Conservation (phyloP, 2,113 vertebrate species). For the Zapus hudsonius region DNA sequence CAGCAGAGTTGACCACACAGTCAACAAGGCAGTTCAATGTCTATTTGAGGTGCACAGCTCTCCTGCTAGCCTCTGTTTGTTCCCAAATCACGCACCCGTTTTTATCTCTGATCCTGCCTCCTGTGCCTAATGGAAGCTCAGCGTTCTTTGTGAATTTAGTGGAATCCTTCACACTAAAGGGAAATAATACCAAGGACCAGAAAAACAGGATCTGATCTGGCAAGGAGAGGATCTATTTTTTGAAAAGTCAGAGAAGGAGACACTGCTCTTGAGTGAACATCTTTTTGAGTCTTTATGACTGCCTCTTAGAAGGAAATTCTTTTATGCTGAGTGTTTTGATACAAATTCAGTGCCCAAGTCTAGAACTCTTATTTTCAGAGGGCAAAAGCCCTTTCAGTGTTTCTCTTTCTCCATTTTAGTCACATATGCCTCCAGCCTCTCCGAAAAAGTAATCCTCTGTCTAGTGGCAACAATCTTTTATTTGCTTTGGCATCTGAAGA, state of each 20-base stretch:
- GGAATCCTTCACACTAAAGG: background rate
- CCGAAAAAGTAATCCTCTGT: constrained; percentile 14
- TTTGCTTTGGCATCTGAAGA: constrained; percentile 19
- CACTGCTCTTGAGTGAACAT: constrained; percentile 56
- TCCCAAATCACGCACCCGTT: background rate
- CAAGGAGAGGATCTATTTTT: constrained; percentile 64
- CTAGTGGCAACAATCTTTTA: background rate
- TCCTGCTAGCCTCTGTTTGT: background rate
- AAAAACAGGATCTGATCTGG: constrained; percentile 19
- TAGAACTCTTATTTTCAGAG: constrained; percentile 57
- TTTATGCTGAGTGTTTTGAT: constrained; percentile 66
- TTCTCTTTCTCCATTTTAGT: constrained; percentile 25
- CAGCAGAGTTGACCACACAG: background rate
- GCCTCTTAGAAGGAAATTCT: constrained; percentile 56
- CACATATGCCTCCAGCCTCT: background rate
- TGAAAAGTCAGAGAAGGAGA: constrained; percentile 53
- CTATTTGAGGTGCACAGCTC: background rate
- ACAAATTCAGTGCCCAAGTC: constrained; percentile 52
- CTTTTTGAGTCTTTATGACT: constrained; percentile 62
- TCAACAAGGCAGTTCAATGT: background rate
- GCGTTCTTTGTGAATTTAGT: constrained; percentile 48
- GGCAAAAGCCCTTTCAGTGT: constrained; percentile 23
- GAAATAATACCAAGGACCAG: constrained; percentile 30
- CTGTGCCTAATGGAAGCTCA: constrained; percentile 40
- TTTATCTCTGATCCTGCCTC: background rate